Evolutionary conservation across 2,888 invertebrate genomes (phyloP).

Genomic region (Drosophila nigritarsus): DNA sequence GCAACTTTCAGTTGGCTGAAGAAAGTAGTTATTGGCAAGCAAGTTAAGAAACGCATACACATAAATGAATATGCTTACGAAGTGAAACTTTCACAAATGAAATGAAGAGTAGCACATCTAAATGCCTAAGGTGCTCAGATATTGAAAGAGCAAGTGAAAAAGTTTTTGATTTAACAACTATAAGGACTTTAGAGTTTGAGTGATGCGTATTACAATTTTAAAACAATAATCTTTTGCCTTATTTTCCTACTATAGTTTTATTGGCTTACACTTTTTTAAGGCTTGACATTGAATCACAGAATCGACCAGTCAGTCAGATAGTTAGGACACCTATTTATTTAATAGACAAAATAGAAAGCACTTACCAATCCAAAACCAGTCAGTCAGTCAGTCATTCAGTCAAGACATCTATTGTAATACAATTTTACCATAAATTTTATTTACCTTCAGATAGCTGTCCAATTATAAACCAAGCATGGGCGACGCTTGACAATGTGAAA

Average conservation of each 20-base stretch:
- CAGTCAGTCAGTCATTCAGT: background rate
- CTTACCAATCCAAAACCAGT: background rate
- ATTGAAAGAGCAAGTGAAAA: background rate
- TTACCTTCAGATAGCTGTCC: background rate
- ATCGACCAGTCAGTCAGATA: no score
- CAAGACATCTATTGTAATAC: background rate
- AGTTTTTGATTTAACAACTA: background rate
- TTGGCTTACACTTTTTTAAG: background rate
- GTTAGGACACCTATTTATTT: background rate
- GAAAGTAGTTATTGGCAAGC: constrained; percentile 26
- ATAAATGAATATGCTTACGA: constrained; percentile 13
- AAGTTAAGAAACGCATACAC: constrained; percentile 6
- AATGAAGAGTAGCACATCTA: constrained; percentile 24
- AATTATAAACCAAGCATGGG: background rate
- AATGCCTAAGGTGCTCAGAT: background rate
- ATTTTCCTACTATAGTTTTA: background rate
- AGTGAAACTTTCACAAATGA: constrained; percentile 22
- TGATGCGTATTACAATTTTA: background rate
- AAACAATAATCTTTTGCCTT: background rate
- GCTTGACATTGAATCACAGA: background rate
- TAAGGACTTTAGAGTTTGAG: background rate
- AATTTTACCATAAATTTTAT: background rate
- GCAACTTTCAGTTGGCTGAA: constrained; percentile 30
- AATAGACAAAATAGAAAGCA: background rate
- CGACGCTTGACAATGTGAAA: background rate